Evolutionary conservation across 2,113 vertebrate genomes (phyloP).

Genomic region (Pyrgilauda ruficollis): DNA sequence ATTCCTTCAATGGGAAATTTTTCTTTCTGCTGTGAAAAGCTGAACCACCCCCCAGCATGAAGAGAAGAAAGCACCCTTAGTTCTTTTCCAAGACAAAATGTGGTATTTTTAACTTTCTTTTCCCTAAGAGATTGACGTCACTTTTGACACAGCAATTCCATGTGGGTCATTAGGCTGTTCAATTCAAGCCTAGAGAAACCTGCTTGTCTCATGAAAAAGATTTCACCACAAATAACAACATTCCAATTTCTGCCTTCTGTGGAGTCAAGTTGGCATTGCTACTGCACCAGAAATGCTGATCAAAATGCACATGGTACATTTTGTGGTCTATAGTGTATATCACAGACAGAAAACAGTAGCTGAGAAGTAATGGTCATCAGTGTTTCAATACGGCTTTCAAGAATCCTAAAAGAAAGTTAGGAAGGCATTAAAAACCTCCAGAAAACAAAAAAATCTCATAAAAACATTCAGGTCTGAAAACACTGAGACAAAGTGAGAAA

Average conservation of each 20-base stretch:
- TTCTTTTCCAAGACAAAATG: background rate
- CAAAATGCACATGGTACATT: background rate
- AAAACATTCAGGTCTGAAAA: background rate
- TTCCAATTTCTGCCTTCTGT: background rate
- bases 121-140: background rate
- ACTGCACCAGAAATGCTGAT: background rate
- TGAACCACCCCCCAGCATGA: background rate
- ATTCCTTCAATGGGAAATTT: background rate
- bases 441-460: background rate
- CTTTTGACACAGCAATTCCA: background rate
- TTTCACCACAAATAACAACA: background rate
- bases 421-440: background rate
- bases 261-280: background rate
- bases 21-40: background rate
- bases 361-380: background rate
- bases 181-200: background rate
- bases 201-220: background rate
- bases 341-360: background rate
- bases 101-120: background rate
- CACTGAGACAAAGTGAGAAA: background rate
- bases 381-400: background rate
- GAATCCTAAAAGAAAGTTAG: background rate
- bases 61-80: background rate
- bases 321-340: background rate
- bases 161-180: background rate